phyloP scores from a whole-genome alignment of 2,888 invertebrate genomes.

The Petrolisthes cinctipes region DNA sequence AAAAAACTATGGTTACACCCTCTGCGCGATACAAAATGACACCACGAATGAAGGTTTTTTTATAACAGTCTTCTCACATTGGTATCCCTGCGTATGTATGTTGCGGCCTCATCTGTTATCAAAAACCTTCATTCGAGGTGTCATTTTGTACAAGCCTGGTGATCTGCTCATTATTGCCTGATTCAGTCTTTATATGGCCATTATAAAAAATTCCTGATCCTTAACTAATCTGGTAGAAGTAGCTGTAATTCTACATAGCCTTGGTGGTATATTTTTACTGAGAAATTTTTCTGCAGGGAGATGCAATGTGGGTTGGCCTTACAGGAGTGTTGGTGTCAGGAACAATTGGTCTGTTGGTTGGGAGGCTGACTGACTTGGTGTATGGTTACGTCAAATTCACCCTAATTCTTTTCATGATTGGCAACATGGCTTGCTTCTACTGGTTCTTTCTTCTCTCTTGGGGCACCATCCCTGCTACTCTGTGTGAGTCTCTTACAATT shows the following conservation, averaged over 20 bases:
- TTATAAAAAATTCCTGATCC: not conserved
- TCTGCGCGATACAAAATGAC: too few species aligned
- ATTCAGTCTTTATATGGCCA: too few species aligned
- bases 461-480: slow-evolving; percentile 22
- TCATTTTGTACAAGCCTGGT: not conserved
- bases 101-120: too few species aligned
- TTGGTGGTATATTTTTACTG: too few species aligned
- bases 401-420: slow-evolving; percentile 37
- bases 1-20: too few species aligned
- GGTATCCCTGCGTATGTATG: too few species aligned
- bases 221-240: not conserved
- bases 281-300: slow-evolving; percentile 38
- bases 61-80: too few species aligned
- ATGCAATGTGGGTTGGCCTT: slow-evolving; percentile 63
- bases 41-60: too few species aligned
- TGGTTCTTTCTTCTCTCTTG: slow-evolving; percentile 59
- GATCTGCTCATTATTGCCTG: not conserved
- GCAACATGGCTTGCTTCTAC: slow-evolving; percentile 40
- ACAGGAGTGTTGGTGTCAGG: slow-evolving; percentile 47
- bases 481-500: slow-evolving; percentile 12
- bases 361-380: slow-evolving; percentile 57
- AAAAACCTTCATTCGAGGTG: too few species aligned
- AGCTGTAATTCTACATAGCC: not conserved
- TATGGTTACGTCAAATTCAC: slow-evolving; percentile 62
- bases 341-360: slow-evolving; percentile 46